A percentile compares a stretch with the other conserved stretches of the same genome.
Conservation (phyloP, 1,140 invertebrate species). For the Tenebrio molitor region DNA sequence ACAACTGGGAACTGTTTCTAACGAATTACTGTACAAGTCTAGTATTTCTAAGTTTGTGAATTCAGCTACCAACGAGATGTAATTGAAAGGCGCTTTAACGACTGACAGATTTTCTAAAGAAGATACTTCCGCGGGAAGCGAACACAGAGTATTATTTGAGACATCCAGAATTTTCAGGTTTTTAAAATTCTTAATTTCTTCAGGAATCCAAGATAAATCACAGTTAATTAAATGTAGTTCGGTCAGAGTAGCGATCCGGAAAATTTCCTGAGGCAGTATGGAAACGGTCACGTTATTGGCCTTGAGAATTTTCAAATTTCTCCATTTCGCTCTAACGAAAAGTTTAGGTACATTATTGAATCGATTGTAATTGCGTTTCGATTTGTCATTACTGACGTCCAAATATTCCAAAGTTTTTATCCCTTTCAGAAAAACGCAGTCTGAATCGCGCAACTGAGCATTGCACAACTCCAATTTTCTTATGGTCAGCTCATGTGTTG, state of each 20-base stretch:
- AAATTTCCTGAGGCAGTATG: constrained; percentile 31
- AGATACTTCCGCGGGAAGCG: constrained; percentile 16
- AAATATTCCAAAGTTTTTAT: constrained; percentile 29
- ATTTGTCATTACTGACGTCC: constrained; percentile 38
- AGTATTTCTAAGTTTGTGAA: constrained; percentile 35
- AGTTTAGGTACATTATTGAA: constrained; percentile 35
- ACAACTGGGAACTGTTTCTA: constrained; percentile 28
- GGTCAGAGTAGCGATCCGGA: constrained; percentile 24
- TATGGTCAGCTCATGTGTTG: neutral
- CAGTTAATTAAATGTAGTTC: constrained; percentile 40
- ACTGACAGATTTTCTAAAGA: neutral
- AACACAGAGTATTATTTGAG: constrained; percentile 17
- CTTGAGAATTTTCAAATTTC: constrained; percentile 32
- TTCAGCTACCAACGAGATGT: constrained; percentile 22
- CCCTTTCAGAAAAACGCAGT: constrained; percentile 36
- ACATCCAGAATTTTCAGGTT: constrained; percentile 39
- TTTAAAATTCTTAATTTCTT: constrained; percentile 26
- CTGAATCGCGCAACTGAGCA: constrained; percentile 2
- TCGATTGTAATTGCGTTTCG: neutral
- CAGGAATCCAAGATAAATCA: constrained; percentile 40
- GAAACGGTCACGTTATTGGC: constrained; percentile 22
- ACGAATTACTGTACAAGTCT: constrained; percentile 41
- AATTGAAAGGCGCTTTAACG: constrained; percentile 19
- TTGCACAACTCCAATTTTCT: constrained; percentile 40
- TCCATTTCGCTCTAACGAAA: constrained; percentile 36